Evolutionary conservation across 2,888 invertebrate species (phyloP), one percentile per base, ranked within the genome.

Genomic region (Yponomeuta cagnagella): DNA sequence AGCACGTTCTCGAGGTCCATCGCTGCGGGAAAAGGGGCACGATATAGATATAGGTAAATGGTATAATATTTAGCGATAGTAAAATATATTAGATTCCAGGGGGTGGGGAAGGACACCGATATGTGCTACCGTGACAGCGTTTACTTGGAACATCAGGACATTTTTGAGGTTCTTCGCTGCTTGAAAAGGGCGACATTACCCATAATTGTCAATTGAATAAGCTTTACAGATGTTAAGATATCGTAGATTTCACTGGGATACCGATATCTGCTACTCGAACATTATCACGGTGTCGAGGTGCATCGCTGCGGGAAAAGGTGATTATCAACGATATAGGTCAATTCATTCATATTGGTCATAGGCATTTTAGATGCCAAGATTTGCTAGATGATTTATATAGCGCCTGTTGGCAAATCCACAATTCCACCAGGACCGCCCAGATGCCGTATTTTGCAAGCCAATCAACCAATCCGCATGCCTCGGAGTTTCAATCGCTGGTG

Each of bases 101-200:
- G 98, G 98, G 90, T 98, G 98, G 98, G 98, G 81, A 99, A 94
- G 10, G 97, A 96, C 31, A 99, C 95, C 10, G 97, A 96, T 74
- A 99, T 95, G 85, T 97, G 97, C 74, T 96, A 96, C 93, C 97
- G 96, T 0, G 98, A 97, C 58, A 98, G 23, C 23, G 23, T 23
- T 23, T 58, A 98, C 95, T 90, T 99, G 98, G 83, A 98, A 96
- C 93, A 98, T 97, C n/a, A 96, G 94, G 76, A 96, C 94, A 77
- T 92, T 94, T 77, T 96, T 96, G 68, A 95, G 85, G 82, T 96
- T 96, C 93, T 85, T 75, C 63, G 73, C 86, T 86, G 78, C 43
- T 69, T 70, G 15, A 43, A 43, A 43, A 43, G 43, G 12, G 82
- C 84, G 80, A 30, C 64, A 64, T 58, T 15, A 58, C 3, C 4